Evolutionary conservation across 2,113 vertebrate species (phyloP).

Genomic region (Deroptyus accipitrinus): DNA sequence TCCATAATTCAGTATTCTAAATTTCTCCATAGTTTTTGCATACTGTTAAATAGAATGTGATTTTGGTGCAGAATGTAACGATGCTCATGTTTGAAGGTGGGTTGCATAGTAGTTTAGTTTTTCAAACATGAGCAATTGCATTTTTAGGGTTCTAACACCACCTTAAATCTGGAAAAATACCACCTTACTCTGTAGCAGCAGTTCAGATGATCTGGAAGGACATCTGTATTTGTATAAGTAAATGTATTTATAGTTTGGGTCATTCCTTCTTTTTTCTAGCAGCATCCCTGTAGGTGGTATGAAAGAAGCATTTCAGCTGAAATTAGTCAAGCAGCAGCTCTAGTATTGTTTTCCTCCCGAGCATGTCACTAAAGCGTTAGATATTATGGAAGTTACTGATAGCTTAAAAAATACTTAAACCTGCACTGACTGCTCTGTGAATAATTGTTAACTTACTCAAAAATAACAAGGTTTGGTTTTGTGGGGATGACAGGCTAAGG

Average conservation of each 20-base stretch:
- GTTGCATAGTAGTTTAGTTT: not conserved
- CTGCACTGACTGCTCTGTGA: not conserved
- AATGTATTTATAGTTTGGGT: not conserved
- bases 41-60: not conserved
- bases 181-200: not conserved
- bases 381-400: not conserved
- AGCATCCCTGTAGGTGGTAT: not conserved
- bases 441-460: not conserved
- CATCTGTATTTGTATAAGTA: not conserved
- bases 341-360: not conserved
- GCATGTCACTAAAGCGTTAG: not conserved
- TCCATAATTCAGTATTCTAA: not conserved
- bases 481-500: not conserved
- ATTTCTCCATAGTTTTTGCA: not conserved
- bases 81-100: not conserved
- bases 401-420: not conserved
- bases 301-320: not conserved
- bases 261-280: not conserved
- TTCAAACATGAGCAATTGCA: not conserved
- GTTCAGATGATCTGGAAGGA: not conserved
- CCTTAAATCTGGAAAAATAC: not conserved
- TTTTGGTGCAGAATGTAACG: not conserved
- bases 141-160: not conserved
- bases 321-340: not conserved
- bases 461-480: not conserved